Conservation (phyloP, 2,113 vertebrate species). For the Corydoras maculifer region DNA sequence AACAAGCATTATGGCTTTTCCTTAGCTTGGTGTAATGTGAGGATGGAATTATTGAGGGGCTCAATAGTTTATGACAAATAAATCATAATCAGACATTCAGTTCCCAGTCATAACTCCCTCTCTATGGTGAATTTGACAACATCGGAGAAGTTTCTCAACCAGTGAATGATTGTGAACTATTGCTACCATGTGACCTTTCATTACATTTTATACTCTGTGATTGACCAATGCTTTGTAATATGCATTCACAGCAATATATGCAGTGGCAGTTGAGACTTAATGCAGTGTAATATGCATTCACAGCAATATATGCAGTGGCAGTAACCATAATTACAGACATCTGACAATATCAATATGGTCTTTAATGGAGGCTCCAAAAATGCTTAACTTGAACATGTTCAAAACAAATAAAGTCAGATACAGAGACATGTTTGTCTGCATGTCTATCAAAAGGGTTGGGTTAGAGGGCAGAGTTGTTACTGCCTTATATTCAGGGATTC, state of each 20-base stretch:
- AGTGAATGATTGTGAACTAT: too few species aligned
- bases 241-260: not conserved
- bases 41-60: slow-evolving; percentile 10
- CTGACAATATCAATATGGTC: not conserved
- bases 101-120: slow-evolving; percentile 9
- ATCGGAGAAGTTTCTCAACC: not conserved
- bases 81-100: slow-evolving; percentile 17
- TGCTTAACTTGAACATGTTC: not conserved
- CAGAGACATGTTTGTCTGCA: not conserved
- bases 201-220: not conserved
- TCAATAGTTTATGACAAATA: slow-evolving; percentile 9
- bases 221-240: not conserved
- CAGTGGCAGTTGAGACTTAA: too few species aligned
- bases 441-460: slow-evolving; percentile 10
- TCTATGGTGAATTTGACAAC: slow-evolving; percentile 1
- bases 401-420: not conserved
- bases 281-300: too few species aligned
- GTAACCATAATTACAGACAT: not conserved
- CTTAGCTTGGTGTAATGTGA: slow-evolving; percentile 20
- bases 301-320: not conserved
- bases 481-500: slow-evolving; percentile 29
- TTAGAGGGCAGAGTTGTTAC: slow-evolving; percentile 15
- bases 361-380: not conserved
- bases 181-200: too few species aligned
- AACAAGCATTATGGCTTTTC: slow-evolving; percentile 42